phyloP scores from a whole-genome alignment of 2,888 invertebrate species.

The Nemurella pictetii region DNA sequence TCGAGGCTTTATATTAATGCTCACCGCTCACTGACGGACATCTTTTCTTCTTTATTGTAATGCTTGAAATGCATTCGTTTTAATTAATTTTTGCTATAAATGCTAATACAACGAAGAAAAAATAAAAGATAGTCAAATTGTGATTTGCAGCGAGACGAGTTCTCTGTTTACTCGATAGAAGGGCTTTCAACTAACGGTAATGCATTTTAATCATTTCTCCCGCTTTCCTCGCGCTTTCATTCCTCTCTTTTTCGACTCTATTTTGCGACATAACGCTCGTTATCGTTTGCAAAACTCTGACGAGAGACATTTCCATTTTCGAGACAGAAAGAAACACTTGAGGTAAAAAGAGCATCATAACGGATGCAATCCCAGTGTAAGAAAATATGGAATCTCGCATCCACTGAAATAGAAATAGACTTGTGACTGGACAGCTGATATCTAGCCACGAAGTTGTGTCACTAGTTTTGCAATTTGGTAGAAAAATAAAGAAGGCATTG shows the following conservation, averaged over 20 bases:
- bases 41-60: not conserved
- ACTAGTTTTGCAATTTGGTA: not conserved
- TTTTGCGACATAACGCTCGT: not conserved
- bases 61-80: not conserved
- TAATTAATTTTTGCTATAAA: not conserved
- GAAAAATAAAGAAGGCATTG: not conserved
- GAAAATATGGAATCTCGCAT: not conserved
- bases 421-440: too few relatives aligned
- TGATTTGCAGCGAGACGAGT: not conserved
- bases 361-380: not conserved
- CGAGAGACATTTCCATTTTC: constrained; percentile 12
- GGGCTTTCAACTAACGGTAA: not conserved
- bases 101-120: not conserved
- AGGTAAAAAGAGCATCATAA: not conserved
- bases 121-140: not conserved
- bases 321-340: not conserved
- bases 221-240: not conserved
- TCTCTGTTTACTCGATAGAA: not conserved
- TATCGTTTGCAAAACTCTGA: constrained; percentile 13
- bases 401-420: not conserved
- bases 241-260: not conserved
- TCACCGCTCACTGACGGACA: too few relatives aligned
- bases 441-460: too few relatives aligned
- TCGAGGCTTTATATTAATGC: too few relatives aligned
- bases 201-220: not conserved